These are phyloP conservation scores for Semaprochilodus insignis DNA, from an alignment of 2,797 vertebrate species.

Conservation along the genomic window DNA sequence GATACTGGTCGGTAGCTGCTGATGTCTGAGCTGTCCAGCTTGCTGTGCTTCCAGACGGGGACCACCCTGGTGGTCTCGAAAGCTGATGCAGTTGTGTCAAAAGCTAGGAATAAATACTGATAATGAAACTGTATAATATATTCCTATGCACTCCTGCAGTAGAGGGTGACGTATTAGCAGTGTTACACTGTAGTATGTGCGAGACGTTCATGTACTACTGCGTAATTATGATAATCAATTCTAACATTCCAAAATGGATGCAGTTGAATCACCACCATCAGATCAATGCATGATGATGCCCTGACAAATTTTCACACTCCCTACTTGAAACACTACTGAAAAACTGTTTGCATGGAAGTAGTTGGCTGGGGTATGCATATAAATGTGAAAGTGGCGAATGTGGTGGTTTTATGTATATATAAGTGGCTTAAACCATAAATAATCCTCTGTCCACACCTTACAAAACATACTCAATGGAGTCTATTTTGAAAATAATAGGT, in stretches of 20 bases:
- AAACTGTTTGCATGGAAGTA: constrained; percentile 30
- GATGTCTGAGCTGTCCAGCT: too few species aligned
- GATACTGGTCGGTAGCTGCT: too few species aligned
- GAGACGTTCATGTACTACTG: not conserved
- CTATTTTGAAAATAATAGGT: constrained; percentile 72
- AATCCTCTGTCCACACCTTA: constrained; percentile 73
- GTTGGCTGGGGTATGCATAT: constrained; percentile 13
- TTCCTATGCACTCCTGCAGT: too few species aligned
- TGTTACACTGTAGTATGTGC: not conserved
- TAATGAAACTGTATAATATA: too few species aligned
- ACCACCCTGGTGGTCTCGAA: too few species aligned
- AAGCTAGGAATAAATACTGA: too few species aligned
- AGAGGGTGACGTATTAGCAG: too few species aligned
- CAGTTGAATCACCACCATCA: not conserved
- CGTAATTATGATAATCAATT: not conserved
- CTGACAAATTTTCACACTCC: not conserved
- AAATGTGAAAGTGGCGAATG: constrained; percentile 58
- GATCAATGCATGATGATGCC: not conserved
- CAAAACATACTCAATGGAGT: constrained; percentile 62
- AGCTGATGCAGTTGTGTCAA: too few species aligned
- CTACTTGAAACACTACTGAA: constrained; percentile 11
- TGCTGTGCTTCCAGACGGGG: too few species aligned
- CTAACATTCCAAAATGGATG: not conserved
- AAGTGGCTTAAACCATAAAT: constrained; percentile 71
- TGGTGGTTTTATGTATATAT: constrained; percentile 64